A percentile compares a stretch with the other conserved stretches of the same genome.
phyloP scores from a whole-genome alignment of 2,113 vertebrate genomes.

The Thalassarche chlororhynchos region DNA sequence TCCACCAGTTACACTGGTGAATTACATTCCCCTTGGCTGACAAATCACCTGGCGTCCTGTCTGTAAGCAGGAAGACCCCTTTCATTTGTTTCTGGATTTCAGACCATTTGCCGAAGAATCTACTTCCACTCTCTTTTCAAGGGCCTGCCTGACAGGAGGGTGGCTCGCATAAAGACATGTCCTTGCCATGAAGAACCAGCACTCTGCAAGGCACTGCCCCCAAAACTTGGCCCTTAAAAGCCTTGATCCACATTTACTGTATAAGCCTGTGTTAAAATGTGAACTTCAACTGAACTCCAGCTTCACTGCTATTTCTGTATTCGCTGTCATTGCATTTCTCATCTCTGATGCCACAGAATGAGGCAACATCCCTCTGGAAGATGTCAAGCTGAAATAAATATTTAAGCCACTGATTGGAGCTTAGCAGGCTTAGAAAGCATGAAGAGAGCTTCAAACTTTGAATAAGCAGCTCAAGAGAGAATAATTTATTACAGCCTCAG shows the following conservation, averaged over 20 bases:
- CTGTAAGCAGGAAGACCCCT: not conserved
- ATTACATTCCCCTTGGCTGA: not conserved
- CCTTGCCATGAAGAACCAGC: not conserved
- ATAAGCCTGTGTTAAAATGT: not conserved
- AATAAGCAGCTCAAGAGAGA: constrained; percentile 29
- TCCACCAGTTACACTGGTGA: not conserved
- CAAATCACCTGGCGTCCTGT: not conserved
- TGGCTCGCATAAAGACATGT: not conserved
- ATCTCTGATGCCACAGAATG: not conserved
- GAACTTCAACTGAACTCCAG: not conserved
- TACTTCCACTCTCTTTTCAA: not conserved
- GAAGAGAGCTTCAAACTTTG: constrained; percentile 1
- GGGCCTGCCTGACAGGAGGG: not conserved
- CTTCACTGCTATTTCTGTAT: constrained; percentile 17
- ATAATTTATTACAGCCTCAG: not conserved
- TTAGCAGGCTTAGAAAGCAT: constrained; percentile 29
- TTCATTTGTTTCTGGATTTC: not conserved
- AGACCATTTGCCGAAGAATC: not conserved
- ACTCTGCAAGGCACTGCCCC: not conserved
- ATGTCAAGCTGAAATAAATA: constrained; percentile 45
- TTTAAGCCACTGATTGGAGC: constrained; percentile 16
- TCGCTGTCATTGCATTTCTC: constrained; percentile 24
- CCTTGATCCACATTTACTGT: not conserved
- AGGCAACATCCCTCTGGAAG: constrained; percentile 14
- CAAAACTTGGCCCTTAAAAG: not conserved